Conservation (phyloP, 2,113 vertebrate species). For the Cyanoramphus novaezelandiae region DNA sequence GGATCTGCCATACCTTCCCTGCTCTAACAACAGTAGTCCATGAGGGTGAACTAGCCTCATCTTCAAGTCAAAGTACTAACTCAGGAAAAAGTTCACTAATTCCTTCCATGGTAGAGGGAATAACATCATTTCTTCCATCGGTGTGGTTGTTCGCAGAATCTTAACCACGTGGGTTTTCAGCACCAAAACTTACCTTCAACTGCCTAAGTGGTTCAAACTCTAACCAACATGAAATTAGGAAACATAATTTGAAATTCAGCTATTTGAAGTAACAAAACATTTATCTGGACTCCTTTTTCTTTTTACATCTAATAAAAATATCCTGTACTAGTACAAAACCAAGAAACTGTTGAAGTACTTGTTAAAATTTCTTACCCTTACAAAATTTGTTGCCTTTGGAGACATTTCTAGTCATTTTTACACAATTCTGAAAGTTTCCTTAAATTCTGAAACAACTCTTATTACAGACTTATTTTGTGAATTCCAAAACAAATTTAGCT, state of each 20-base stretch:
- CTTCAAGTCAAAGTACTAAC: background rate
- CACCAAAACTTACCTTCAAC: background rate
- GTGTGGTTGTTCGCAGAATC: background rate
- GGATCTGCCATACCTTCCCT: background rate
- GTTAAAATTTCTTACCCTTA: background rate
- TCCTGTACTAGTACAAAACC: background rate
- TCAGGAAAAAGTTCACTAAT: background rate
- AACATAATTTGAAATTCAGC: background rate
- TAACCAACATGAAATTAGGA: background rate
- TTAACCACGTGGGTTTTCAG: background rate
- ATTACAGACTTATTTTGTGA: background rate
- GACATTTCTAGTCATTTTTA: background rate
- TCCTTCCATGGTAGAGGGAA: background rate
- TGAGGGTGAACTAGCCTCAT: background rate
- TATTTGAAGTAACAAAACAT: background rate
- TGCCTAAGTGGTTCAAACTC: background rate
- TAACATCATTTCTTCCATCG: background rate
- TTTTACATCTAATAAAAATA: background rate
- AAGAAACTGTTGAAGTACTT: background rate
- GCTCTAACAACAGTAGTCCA: background rate
- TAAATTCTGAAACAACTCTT: background rate
- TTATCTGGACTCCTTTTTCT: no score
- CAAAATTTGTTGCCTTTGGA: background rate
- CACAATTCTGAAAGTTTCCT: background rate
- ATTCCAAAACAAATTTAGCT: background rate